Evolutionary conservation across 2,888 invertebrate genomes (phyloP), one percentile per base, ranked within the genome.

Genomic region (Steinernema scapterisci): DNA sequence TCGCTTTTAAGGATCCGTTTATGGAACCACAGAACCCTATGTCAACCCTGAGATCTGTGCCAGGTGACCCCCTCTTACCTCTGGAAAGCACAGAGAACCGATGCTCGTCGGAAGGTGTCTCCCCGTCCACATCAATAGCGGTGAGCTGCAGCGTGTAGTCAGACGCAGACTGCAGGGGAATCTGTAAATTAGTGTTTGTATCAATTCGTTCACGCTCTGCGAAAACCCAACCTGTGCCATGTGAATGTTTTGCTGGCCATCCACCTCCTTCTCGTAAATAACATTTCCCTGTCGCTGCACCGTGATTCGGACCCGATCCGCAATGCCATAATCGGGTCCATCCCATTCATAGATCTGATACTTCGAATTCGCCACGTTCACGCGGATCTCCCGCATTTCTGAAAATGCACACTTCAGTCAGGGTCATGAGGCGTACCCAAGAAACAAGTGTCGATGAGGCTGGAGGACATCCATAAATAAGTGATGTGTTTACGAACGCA

Each of bases 341-440:
- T 87, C 86, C 86, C 86, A 86, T 71, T 87, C 85, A 56, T 87
- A 86, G 9, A 86, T 83, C 70, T 85, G 86, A 73, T 86, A 86
- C 16, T 80, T 78, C n/a, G 73, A 75, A n/a, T 83, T 86, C 19
- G 84, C 86, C 27, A 86, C 82, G 72, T 86, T 86, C 13, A 87
- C 84, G 19, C 81, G 82, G 9, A 84, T 72, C 38, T 80, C 77
- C 9, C 80, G 74, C 13, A 83, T 81, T 72, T 75, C 80, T 79
- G 74, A 44, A 79, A 77, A 38, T 6, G 5, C 3, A 38, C 38
- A 38, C 48, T 19, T 48, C n/a, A 48, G 48, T 21, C n/a, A n/a
- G n/a, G n/a, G n/a, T n/a, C 7, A 63, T 63, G 63, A 63, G 63
- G n/a, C 19, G 48, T 48, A 19, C 48, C n/a, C 48, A 13, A 2